These are phyloP conservation scores for Plebejus anna DNA, from an alignment of 2,888 invertebrate species.

Conservation along the genomic window DNA sequence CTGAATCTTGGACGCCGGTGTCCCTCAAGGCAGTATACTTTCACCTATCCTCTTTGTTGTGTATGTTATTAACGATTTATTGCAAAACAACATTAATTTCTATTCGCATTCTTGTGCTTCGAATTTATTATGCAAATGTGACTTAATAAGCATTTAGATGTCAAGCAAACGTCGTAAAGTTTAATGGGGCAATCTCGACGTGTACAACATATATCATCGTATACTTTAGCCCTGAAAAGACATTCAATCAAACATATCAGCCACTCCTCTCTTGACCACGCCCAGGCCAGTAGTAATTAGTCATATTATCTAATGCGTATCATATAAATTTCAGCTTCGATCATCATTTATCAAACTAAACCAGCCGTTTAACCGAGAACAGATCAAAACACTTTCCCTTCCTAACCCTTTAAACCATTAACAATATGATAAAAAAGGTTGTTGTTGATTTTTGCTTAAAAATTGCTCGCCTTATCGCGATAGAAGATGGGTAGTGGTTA, in stretches of 20 bases:
- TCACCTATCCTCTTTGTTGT: slow-evolving; percentile 22
- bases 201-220: not conserved
- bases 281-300: not conserved
- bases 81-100: slow-evolving; percentile 16
- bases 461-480: not conserved
- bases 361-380: not conserved
- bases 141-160: slow-evolving; percentile 6
- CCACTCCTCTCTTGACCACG: not conserved
- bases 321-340: slow-evolving; percentile 11
- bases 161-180: not conserved
- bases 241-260: slow-evolving; percentile 7
- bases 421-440: not conserved
- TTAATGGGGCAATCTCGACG: not conserved
- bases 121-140: not conserved
- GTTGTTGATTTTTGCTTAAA: not conserved
- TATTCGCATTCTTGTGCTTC: not conserved
- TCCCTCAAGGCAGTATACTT: slow-evolving; percentile 25
- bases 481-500: not conserved
- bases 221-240: slow-evolving; percentile 18
- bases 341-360: slow-evolving; percentile 10
- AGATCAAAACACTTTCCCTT: not conserved
- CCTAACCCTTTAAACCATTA: not conserved
- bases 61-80: slow-evolving; percentile 22
- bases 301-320: not conserved
- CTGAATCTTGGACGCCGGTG: slow-evolving; percentile 2